These are phyloP conservation scores for Drosophila obscura DNA, from an alignment of 1,140 invertebrate species.

Conservation along the genomic window DNA sequence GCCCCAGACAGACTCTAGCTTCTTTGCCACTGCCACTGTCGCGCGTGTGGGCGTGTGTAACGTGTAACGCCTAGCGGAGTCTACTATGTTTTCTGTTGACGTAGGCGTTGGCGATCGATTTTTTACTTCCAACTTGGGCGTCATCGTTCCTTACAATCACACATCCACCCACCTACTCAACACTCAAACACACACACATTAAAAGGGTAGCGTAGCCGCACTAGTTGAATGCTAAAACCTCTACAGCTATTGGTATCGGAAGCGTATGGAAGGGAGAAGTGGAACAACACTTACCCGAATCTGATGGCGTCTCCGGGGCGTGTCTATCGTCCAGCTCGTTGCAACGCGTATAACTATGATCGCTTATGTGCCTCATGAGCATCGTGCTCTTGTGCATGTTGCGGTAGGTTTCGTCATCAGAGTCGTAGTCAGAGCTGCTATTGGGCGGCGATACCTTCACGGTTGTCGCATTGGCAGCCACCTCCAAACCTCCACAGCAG, in stretches of 20 bases:
- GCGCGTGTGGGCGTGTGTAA: slow-evolving; percentile 22
- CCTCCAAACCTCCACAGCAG: too few species aligned
- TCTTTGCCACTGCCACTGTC: slow-evolving; percentile 1
- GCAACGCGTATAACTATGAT: slow-evolving; percentile 89
- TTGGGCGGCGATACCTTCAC: slow-evolving; percentile 42
- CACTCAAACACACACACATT: background rate
- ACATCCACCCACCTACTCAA: background rate
- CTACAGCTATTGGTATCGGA: background rate
- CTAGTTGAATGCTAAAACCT: slow-evolving; percentile 46
- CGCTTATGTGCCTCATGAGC: slow-evolving; percentile 84
- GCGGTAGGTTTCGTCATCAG: slow-evolving; percentile 53
- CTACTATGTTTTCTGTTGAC: slow-evolving; percentile 80
- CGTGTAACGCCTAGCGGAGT: slow-evolving; percentile 49
- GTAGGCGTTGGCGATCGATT: slow-evolving; percentile 75
- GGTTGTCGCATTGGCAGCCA: slow-evolving; percentile 6
- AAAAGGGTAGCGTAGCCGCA: slow-evolving; percentile 51
- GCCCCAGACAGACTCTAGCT: slow-evolving; percentile 42
- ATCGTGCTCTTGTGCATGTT: slow-evolving; percentile 12
- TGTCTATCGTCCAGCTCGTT: slow-evolving; percentile 84
- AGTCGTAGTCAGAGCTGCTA: slow-evolving; percentile 67
- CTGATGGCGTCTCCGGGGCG: slow-evolving; percentile 91
- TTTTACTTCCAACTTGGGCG: slow-evolving; percentile 20
- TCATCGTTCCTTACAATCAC: slow-evolving; percentile 25
- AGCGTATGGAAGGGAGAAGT: background rate
- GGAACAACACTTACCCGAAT: slow-evolving; percentile 89